phyloP scores from a whole-genome alignment of 2,113 vertebrate genomes.

The Vicugna pacos region DNA sequence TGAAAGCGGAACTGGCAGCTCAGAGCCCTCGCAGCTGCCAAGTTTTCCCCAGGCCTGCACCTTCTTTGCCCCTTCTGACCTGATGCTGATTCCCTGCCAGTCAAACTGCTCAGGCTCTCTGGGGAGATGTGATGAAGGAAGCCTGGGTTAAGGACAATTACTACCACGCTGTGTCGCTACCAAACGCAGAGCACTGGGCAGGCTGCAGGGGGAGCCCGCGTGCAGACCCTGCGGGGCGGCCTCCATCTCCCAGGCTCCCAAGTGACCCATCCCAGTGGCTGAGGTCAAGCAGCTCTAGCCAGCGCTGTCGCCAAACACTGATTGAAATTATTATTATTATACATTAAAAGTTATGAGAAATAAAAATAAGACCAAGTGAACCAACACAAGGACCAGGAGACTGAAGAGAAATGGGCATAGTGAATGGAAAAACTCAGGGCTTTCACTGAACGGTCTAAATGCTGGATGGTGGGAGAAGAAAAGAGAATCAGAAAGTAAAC shows the following conservation, averaged over 20 bases:
- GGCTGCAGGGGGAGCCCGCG: slow-evolving; percentile 52
- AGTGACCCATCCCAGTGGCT: background rate
- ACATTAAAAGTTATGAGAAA: background rate
- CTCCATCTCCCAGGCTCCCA: accelerated
- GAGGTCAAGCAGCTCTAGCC: background rate
- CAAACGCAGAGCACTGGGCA: background rate
- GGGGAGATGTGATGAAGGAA: background rate
- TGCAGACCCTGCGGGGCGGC: background rate
- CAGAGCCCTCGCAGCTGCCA: background rate
- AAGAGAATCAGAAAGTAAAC: background rate
- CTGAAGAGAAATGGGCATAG: background rate
- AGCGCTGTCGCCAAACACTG: background rate
- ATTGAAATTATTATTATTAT: background rate
- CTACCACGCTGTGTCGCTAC: accelerated
- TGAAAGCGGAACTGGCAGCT: background rate
- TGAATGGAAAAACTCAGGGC: background rate
- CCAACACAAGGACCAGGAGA: background rate
- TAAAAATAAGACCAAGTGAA: slow-evolving; percentile 39
- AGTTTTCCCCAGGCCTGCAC: background rate
- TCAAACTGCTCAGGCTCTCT: background rate
- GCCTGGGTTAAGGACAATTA: background rate
- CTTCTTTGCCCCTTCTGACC: background rate
- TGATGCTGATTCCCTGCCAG: background rate
- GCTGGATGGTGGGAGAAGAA: background rate
- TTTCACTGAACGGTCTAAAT: background rate